Evolutionary conservation across 2,888 invertebrate genomes (phyloP).

Genomic region (Cybosia mesomella): DNA sequence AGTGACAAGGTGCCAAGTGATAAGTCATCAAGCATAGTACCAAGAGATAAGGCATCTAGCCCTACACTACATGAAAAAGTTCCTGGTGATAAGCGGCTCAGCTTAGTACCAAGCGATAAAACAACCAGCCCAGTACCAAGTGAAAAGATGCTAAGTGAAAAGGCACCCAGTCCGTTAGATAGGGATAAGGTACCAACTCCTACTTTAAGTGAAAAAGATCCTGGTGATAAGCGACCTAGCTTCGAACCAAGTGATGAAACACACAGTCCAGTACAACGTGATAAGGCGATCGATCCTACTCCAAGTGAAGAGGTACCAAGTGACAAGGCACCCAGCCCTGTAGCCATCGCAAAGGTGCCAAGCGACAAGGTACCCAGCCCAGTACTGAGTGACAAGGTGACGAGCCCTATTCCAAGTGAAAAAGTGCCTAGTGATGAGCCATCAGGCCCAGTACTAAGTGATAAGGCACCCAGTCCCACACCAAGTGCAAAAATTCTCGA

Average conservation of each 20-base stretch:
- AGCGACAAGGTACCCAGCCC: conserved; percentile 7
- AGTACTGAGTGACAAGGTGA: neutral
- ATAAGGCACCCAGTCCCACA: conserved; percentile 8
- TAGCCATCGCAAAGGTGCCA: conserved; percentile 12
- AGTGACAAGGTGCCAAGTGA: conserved; percentile 20
- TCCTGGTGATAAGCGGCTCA: neutral
- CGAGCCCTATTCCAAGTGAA: neutral
- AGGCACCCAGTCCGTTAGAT: conserved; percentile 5
- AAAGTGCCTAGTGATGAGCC: neutral
- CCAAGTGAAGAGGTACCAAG: no score
- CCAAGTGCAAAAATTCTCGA: neutral
- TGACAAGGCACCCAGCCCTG: conserved; percentile 15
- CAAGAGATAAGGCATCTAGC: conserved; percentile 8
- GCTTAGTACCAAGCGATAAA: conserved; percentile 15
- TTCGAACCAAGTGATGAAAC: neutral
- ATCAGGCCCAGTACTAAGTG: conserved; percentile 12
- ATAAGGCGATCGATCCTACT: conserved; percentile 6
- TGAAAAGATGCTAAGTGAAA: neutral
- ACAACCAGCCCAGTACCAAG: conserved; percentile 19
- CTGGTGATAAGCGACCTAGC: neutral
- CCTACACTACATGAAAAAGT: conserved; percentile 1
- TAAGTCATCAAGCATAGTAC: conserved; percentile 9
- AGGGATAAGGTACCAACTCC: neutral
- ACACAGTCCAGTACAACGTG: conserved; percentile 12
- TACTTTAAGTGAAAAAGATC: neutral